Conservation (phyloP, 2,888 invertebrate species). For the Mesochorus sp. region DNA sequence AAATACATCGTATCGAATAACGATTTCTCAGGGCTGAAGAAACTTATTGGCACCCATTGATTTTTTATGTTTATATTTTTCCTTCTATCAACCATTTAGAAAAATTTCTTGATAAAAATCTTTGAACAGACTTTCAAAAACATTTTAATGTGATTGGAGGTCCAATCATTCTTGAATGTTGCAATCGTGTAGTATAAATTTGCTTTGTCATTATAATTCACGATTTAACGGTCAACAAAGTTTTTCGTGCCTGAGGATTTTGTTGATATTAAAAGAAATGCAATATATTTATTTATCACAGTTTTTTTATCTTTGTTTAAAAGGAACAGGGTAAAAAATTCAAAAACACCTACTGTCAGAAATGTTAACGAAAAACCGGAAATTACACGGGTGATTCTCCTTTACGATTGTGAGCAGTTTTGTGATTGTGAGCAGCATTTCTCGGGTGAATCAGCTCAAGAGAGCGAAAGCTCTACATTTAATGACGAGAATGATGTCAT, state of each 20-base stretch:
- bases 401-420: neutral
- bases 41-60: too few species aligned
- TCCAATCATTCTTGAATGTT: too few species aligned
- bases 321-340: neutral
- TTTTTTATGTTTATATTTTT: too few species aligned
- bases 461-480: conserved; percentile 40
- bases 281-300: neutral
- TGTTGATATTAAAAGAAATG: neutral
- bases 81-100: too few species aligned
- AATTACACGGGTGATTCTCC: neutral
- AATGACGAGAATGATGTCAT: conserved; percentile 76
- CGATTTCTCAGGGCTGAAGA: too few species aligned
- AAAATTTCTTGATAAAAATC: too few species aligned
- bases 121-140: too few species aligned
- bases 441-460: conserved; percentile 18
- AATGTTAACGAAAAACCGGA: too few species aligned
- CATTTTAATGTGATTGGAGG: too few species aligned
- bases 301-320: neutral
- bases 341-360: too few species aligned
- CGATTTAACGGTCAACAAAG: neutral
- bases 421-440: neutral
- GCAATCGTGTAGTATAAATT: neutral
- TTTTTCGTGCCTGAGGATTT: neutral
- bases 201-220: neutral
- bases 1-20: too few species aligned